phyloP scores from a whole-genome alignment of 2,888 invertebrate species.

The Troglohyphantes excavatus region DNA sequence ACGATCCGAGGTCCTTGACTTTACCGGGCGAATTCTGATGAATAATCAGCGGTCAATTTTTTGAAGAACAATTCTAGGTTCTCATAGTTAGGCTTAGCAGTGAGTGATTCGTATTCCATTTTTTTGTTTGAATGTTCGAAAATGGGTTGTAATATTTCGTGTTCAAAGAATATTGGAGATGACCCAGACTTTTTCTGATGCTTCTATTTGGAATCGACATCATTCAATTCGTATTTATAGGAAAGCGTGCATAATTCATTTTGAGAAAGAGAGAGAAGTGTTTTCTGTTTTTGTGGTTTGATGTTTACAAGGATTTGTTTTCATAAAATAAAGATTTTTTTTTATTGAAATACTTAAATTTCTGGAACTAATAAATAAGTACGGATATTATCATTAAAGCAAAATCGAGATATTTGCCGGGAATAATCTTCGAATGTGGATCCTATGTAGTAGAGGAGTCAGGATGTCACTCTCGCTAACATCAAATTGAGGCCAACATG shows the following conservation, averaged over 20 bases:
- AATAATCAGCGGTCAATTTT: background rate
- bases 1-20: constrained; percentile 66
- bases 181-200: constrained; percentile 38
- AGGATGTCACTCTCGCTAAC: too few species aligned
- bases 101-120: constrained; percentile 2
- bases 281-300: too few species aligned
- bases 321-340: too few species aligned
- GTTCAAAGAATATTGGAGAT: constrained; percentile 12
- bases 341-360: too few species aligned
- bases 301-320: too few species aligned
- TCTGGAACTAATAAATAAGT: too few species aligned
- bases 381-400: too few species aligned
- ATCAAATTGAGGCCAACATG: too few species aligned
- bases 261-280: background rate
- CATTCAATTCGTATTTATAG: constrained; percentile 59
- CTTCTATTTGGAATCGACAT: constrained; percentile 28
- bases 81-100: background rate
- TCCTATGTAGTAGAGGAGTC: too few species aligned
- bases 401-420: too few species aligned
- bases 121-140: background rate
- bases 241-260: constrained; percentile 46
- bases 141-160: constrained; percentile 21
- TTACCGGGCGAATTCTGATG: background rate
- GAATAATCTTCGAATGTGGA: too few species aligned
- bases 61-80: constrained; percentile 1